Evolutionary conservation across 2,888 invertebrate species (phyloP).

Genomic region (Tromatobia lineatoria): DNA sequence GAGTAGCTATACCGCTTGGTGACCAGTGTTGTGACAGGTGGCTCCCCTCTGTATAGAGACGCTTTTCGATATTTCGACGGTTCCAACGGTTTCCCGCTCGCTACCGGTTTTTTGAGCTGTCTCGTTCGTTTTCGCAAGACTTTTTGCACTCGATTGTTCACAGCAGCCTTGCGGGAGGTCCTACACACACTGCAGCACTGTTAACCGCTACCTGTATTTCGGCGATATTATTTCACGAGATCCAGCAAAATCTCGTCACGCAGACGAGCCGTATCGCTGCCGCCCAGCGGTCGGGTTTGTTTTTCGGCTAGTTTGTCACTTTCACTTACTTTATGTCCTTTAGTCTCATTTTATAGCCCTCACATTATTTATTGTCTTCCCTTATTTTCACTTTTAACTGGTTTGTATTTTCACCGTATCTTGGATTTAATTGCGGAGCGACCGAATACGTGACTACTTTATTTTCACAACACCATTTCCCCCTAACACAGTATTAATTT

Average conservation of each 20-base stretch:
- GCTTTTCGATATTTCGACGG: neutral
- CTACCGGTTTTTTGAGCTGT: neutral
- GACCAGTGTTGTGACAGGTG: neutral
- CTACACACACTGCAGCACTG: neutral
- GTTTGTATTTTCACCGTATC: slow-evolving; percentile 1
- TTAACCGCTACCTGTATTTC: neutral
- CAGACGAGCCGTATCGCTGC: neutral
- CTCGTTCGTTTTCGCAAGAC: neutral
- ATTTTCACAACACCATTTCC: too few species aligned
- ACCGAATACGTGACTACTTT: neutral
- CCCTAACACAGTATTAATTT: too few species aligned
- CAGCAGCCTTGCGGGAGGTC: neutral
- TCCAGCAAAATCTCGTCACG: neutral
- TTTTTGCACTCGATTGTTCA: slow-evolving; percentile 10
- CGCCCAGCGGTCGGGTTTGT: neutral
- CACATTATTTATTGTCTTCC: neutral
- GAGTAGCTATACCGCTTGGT: neutral
- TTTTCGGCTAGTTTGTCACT: neutral
- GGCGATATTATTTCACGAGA: too few species aligned
- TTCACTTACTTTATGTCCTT: neutral
- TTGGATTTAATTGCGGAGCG: slow-evolving; percentile 8
- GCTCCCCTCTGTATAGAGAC: neutral
- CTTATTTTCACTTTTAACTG: slow-evolving; percentile 2
- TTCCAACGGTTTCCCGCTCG: neutral
- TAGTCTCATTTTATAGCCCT: slow-evolving; percentile 6